Evolutionary conservation across 2,113 vertebrate genomes (phyloP).

Genomic region (Ariopsis seemanni): DNA sequence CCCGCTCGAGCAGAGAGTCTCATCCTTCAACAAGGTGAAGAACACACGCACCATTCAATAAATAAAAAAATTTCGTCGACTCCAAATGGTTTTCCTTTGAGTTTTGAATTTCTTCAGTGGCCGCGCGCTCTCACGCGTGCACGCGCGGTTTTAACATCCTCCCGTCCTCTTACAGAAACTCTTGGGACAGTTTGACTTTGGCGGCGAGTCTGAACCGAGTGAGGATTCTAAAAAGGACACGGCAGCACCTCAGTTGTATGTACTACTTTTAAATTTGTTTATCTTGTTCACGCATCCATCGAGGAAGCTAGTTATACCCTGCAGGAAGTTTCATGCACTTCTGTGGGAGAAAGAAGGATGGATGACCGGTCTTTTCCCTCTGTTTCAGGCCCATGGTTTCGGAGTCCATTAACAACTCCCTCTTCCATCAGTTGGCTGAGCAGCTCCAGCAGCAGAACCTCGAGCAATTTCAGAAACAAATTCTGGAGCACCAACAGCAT

Average conservation of each 20-base stretch:
- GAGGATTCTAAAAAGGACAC: conserved; percentile 94
- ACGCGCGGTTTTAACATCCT: background rate
- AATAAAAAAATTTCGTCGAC: background rate
- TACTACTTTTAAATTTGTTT: background rate
- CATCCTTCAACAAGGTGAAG: conserved; percentile 95
- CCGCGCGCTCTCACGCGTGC: background rate
- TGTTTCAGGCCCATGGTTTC: conserved; percentile 85
- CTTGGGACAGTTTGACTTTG: conserved; percentile 96
- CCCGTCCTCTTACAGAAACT: conserved; percentile 80
- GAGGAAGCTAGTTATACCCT: background rate
- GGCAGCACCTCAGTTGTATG: conserved; percentile 87
- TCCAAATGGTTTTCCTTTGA: too few species aligned
- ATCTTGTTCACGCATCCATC: background rate
- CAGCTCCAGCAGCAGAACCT: conserved; percentile 97
- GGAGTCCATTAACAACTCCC: conserved; percentile 94
- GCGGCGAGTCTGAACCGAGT: conserved; percentile 84
- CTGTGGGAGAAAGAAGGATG: background rate
- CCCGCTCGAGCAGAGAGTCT: conserved; percentile 91
- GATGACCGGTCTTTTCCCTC: background rate
- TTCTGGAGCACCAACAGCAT: conserved; percentile 81
- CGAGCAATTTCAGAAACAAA: conserved; percentile 95
- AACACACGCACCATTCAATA: background rate
- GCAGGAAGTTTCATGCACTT: background rate
- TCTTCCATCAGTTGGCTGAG: conserved; percentile 96
- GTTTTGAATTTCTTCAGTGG: background rate